A percentile compares a stretch with the other conserved stretches of the same genome.
phyloP scores from a whole-genome alignment of 2,797 vertebrate genomes.

The Cynodonichthys magdalenae region DNA sequence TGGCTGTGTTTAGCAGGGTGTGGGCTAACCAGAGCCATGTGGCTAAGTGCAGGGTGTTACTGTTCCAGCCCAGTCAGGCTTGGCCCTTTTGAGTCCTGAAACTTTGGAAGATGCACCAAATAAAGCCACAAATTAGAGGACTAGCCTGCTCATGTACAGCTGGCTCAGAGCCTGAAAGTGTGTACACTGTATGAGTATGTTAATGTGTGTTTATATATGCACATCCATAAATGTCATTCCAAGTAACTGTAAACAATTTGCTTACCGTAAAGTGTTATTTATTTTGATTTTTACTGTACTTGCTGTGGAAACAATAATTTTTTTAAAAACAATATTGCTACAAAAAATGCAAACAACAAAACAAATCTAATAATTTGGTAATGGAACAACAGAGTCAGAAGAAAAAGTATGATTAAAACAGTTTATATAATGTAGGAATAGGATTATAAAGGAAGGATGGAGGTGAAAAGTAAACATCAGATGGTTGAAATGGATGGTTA shows the following conservation, averaged over 20 bases:
- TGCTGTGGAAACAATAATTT: conserved; percentile 13
- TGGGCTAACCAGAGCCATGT: conserved; percentile 76
- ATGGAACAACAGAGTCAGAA: conserved; percentile 27
- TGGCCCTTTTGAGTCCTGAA: conserved; percentile 68
- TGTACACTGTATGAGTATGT: conserved; percentile 29
- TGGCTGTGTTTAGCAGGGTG: conserved; percentile 81
- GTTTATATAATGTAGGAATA: not conserved
- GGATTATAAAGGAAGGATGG: not conserved
- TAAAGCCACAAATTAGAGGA: conserved; percentile 78
- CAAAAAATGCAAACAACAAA: not conserved
- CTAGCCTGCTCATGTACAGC: conserved; percentile 56
- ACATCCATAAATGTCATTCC: conserved; percentile 24
- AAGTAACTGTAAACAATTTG: no score
- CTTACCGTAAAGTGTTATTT: conserved; percentile 19
- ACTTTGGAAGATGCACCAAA: conserved; percentile 67
- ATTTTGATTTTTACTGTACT: conserved; percentile 20
- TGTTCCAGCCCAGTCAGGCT: conserved; percentile 69
- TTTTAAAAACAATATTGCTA: conserved; percentile 23
- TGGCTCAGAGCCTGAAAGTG: conserved; percentile 32
- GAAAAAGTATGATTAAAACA: not conserved
- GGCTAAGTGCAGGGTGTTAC: conserved; percentile 83
- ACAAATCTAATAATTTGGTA: not conserved
- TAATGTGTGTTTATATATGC: conserved; percentile 39
- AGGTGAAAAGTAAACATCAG: not conserved
- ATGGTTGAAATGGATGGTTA: not conserved